A percentile compares a stretch with the other conserved stretches of the same genome.
Conservation (phyloP, 2,888 invertebrate species). For the Lasioglossum vierecki region DNA sequence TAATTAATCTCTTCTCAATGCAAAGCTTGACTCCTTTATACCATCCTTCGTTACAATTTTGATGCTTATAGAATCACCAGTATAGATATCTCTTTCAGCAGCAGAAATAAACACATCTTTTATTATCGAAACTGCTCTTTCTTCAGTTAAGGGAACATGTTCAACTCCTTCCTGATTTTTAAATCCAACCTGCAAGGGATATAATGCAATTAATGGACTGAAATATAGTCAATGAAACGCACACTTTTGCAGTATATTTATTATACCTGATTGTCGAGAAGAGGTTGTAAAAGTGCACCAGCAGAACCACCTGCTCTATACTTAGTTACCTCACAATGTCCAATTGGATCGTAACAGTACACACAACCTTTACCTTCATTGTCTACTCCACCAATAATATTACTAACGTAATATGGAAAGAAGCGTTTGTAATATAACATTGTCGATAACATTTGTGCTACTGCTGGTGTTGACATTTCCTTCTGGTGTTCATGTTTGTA, state of each 20-base stretch:
- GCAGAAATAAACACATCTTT: slow-evolving; percentile 99
- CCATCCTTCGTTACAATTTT: slow-evolving; percentile 95
- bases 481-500: slow-evolving; percentile 97
- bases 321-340: slow-evolving; percentile 93
- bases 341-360: slow-evolving; percentile 98
- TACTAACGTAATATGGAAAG: slow-evolving; percentile 99
- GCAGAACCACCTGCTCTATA: slow-evolving; percentile 97
- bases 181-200: slow-evolving; percentile 88
- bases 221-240: background rate
- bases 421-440: slow-evolving; percentile 98
- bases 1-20: slow-evolving; percentile 94
- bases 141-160: slow-evolving; percentile 88
- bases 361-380: slow-evolving; percentile 96
- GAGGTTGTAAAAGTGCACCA: slow-evolving; percentile 94
- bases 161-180: slow-evolving; percentile 90
- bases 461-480: slow-evolving; percentile 95
- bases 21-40: slow-evolving; percentile 89
- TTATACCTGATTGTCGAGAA: slow-evolving; percentile 95
- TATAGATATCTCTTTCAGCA: slow-evolving; percentile 98
- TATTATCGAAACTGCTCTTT: slow-evolving; percentile 92
- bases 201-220: background rate
- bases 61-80: slow-evolving; percentile 95
- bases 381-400: slow-evolving; percentile 97
- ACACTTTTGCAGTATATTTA: background rate
- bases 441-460: slow-evolving; percentile 98